phyloP scores from a whole-genome alignment of 2,113 vertebrate species.

The Trachemys scripta region DNA sequence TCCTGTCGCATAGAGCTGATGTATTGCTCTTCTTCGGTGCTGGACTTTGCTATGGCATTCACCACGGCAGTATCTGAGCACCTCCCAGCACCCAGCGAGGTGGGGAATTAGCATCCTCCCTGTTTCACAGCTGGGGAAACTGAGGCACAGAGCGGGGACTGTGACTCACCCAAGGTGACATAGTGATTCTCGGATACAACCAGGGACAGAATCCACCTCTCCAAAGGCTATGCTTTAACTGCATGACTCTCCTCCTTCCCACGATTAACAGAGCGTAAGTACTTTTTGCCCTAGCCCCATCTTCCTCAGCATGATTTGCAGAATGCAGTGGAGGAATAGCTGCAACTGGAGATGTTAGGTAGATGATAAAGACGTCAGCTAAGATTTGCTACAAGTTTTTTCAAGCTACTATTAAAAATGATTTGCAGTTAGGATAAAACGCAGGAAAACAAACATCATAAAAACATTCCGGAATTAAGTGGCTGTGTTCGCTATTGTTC shows the following conservation, averaged over 20 bases:
- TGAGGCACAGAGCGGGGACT: background rate
- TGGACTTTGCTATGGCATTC: background rate
- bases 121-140: background rate
- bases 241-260: background rate
- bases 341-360: conserved; percentile 38
- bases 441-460: conserved; percentile 66
- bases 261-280: background rate
- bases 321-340: conserved; percentile 37
- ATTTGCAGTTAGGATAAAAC: conserved; percentile 49
- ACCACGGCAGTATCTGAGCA: background rate
- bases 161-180: background rate
- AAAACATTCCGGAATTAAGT: conserved; percentile 52
- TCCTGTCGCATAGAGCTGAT: background rate
- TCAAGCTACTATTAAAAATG: conserved; percentile 53
- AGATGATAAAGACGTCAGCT: conserved; percentile 50
- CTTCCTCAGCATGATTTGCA: conserved; percentile 50
- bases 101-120: background rate
- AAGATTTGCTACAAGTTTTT: conserved; percentile 55
- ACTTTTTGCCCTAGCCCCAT: background rate
- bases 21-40: background rate
- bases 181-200: background rate
- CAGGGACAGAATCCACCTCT: background rate
- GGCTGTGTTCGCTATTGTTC: background rate
- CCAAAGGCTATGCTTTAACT: background rate
- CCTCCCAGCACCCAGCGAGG: background rate